Conservation (phyloP, 2,888 invertebrate species). For the Microplitis manilae region DNA sequence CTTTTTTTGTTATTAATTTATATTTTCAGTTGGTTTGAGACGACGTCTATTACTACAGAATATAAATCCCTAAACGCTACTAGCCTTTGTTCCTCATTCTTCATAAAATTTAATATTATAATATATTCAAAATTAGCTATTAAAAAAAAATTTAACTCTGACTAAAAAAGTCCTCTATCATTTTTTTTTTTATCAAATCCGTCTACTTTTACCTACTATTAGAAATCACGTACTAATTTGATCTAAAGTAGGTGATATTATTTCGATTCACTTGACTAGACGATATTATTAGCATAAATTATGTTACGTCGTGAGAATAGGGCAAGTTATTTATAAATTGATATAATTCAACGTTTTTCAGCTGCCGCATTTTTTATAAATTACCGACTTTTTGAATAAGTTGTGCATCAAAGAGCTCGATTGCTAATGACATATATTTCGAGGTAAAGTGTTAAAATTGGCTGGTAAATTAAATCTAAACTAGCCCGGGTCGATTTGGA, state of each 20-base stretch:
- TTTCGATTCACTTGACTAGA: not conserved
- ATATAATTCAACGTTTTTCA: not conserved
- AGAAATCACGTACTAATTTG: not conserved
- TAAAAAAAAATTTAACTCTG: not conserved
- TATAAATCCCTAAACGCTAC: slow-evolving; percentile 1
- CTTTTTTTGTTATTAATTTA: not conserved
- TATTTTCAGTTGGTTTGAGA: not conserved
- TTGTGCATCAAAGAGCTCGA: not conserved
- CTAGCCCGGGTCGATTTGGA: too few relatives aligned
- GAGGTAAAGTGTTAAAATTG: not conserved
- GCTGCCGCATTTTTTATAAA: not conserved
- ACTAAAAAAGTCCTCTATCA: not conserved
- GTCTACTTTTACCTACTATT: not conserved
- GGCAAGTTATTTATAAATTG: too few relatives aligned
- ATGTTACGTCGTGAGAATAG: not conserved
- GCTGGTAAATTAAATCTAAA: too few relatives aligned
- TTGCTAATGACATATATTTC: not conserved
- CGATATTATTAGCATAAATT: not conserved
- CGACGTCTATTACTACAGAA: not conserved
- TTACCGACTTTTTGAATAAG: not conserved
- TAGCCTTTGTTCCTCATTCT: not conserved
- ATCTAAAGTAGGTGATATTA: not conserved
- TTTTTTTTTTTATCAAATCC: not conserved
- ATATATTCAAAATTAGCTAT: not conserved
- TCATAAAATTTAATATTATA: not conserved